Evolutionary conservation across 2,113 vertebrate species (phyloP).

Genomic region (Micronycteris hirsuta): DNA sequence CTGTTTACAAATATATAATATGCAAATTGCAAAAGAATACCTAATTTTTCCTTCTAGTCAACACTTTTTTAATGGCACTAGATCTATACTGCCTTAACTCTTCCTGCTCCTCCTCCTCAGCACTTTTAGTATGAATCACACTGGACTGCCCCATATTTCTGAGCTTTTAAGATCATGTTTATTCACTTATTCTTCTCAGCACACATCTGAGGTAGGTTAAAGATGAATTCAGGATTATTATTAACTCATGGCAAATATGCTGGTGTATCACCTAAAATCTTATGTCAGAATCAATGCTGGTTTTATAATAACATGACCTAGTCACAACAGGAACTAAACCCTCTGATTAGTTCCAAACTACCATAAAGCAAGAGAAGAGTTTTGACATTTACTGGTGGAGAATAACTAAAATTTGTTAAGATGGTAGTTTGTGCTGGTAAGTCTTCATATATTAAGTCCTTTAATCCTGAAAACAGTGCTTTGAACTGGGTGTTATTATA

Average conservation of each 20-base stretch:
- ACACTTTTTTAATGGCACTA: neutral
- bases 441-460: neutral
- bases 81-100: neutral
- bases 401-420: neutral
- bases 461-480: neutral
- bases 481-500: neutral
- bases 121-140: neutral
- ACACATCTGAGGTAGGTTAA: neutral
- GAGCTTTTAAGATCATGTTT: neutral
- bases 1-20: slow-evolving; percentile 30
- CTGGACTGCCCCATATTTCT: neutral
- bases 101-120: neutral
- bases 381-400: neutral
- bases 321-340: neutral
- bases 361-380: neutral
- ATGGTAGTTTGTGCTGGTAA: neutral
- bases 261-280: neutral
- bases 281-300: neutral
- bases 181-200: neutral
- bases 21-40: slow-evolving; percentile 13
- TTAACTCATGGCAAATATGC: neutral
- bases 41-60: neutral
- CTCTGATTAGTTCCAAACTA: neutral
- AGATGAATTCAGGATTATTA: neutral
- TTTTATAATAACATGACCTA: neutral